phyloP scores from a whole-genome alignment of 2,888 invertebrate species.

The Deroplatys truncata region DNA sequence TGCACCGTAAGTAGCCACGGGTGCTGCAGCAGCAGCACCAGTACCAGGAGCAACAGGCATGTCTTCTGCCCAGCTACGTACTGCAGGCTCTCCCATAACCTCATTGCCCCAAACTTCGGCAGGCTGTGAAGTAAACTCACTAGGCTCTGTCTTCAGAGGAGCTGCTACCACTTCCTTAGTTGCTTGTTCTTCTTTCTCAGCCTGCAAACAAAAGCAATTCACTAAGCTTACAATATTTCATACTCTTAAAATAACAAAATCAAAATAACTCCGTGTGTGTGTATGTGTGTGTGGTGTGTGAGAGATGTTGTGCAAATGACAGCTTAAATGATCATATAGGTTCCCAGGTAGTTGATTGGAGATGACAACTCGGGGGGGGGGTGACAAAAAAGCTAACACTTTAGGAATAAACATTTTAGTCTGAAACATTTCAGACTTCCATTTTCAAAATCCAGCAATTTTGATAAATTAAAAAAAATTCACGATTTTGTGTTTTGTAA shows the following conservation, averaged over 20 bases:
- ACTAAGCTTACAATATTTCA: not conserved
- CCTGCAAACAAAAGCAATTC: slow-evolving; percentile 44
- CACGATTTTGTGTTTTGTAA: too few species aligned
- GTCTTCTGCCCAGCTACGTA: slow-evolving; percentile 37
- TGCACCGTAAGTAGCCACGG: slow-evolving; percentile 35
- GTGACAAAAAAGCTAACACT: too few species aligned
- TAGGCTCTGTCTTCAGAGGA: slow-evolving; percentile 47
- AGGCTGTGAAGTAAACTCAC: slow-evolving; percentile 43
- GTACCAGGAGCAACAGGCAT: slow-evolving; percentile 35
- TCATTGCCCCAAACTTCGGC: slow-evolving; percentile 54
- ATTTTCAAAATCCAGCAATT: too few species aligned
- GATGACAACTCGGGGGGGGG: too few species aligned
- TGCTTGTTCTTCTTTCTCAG: slow-evolving; percentile 92
- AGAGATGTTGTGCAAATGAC: too few species aligned
- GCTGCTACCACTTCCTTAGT: slow-evolving; percentile 67
- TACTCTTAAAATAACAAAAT: not conserved
- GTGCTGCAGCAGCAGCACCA: slow-evolving; percentile 41
- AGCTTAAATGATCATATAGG: too few species aligned
- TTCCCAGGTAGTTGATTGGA: too few species aligned
- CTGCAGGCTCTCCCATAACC: slow-evolving; percentile 42
- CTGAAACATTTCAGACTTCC: too few species aligned
- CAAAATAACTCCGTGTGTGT: too few species aligned
- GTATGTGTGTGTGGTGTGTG: too few species aligned
- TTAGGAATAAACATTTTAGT: too few species aligned
- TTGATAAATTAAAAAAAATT: too few species aligned